phyloP scores from a whole-genome alignment of 2,888 invertebrate species.

The Epiblema foenella region DNA sequence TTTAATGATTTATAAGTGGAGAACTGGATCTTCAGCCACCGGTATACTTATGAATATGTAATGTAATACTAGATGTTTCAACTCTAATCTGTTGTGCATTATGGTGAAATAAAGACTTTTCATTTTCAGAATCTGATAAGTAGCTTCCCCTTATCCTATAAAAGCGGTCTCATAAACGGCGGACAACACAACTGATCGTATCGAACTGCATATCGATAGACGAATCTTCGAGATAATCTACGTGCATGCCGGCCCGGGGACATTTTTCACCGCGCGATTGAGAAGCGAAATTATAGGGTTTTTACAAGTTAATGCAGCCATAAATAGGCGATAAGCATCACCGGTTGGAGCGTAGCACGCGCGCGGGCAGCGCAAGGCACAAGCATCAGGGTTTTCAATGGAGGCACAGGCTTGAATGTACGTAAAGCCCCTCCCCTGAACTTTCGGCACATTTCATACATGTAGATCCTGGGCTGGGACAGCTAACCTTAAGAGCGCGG shows the following conservation, averaged over 20 bases:
- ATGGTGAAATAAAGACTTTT: too few relatives aligned
- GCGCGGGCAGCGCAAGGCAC: conserved; percentile 56
- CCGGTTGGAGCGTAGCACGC: conserved; percentile 66
- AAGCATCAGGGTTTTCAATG: conserved; percentile 45
- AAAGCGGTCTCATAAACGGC: conserved; percentile 20
- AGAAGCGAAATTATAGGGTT: conserved; percentile 75
- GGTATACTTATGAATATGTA: too few relatives aligned
- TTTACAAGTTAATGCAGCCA: conserved; percentile 76
- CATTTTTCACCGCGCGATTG: conserved; percentile 69
- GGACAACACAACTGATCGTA: conserved; percentile 18
- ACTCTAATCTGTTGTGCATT: too few relatives aligned
- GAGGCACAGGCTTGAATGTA: background rate
- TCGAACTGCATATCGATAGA: conserved; percentile 35
- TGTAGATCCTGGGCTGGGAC: background rate
- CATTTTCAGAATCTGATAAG: too few relatives aligned
- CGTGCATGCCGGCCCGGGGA: conserved; percentile 61
- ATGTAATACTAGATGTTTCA: too few relatives aligned
- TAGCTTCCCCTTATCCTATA: conserved; percentile 2
- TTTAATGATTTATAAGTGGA: too few relatives aligned
- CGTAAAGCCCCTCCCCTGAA: too few relatives aligned
- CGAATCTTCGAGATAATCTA: conserved; percentile 38
- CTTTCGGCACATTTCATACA: background rate
- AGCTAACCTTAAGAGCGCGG: too few relatives aligned
- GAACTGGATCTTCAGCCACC: too few relatives aligned
- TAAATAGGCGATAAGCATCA: conserved; percentile 78